Conservation (phyloP, 2,797 vertebrate genomes). For the Leptoclinus maculatus region DNA sequence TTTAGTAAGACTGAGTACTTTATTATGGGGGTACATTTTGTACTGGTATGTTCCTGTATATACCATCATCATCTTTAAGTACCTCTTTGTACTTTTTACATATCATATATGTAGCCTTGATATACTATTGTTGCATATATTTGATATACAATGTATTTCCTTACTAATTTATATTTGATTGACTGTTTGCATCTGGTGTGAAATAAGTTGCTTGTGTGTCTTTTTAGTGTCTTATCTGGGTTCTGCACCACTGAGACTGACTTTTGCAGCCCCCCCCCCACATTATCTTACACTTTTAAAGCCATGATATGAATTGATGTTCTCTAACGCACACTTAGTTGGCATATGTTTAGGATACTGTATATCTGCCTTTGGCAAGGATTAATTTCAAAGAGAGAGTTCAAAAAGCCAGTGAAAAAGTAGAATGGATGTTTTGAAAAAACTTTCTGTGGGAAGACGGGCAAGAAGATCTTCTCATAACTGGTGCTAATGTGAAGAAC, state of each 20-base stretch:
- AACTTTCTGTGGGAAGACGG: constrained; percentile 25
- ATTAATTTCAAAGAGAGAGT: constrained; percentile 53
- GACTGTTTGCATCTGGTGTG: no score
- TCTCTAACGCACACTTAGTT: constrained; percentile 50
- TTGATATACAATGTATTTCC: not conserved
- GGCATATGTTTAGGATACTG: constrained; percentile 47
- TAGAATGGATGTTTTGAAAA: no score
- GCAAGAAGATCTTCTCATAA: constrained; percentile 10
- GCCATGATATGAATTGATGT: constrained; percentile 46
- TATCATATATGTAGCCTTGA: not conserved
- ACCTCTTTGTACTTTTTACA: not conserved
- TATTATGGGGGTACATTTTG: no score
- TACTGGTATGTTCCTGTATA: not conserved
- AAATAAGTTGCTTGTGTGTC: not conserved
- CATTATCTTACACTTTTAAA: constrained; percentile 40
- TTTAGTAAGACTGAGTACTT: no score
- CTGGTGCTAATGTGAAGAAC: not conserved
- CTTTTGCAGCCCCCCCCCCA: constrained; percentile 16
- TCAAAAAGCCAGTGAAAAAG: constrained; percentile 32
- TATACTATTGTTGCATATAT: not conserved
- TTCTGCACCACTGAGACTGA: constrained; percentile 34
- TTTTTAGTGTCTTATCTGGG: constrained; percentile 39
- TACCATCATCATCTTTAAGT: not conserved
- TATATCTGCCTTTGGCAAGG: constrained; percentile 44
- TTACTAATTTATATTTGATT: not conserved